Conservation (phyloP, 2,797 vertebrate genomes). For the Premnoplex brunnescens region DNA sequence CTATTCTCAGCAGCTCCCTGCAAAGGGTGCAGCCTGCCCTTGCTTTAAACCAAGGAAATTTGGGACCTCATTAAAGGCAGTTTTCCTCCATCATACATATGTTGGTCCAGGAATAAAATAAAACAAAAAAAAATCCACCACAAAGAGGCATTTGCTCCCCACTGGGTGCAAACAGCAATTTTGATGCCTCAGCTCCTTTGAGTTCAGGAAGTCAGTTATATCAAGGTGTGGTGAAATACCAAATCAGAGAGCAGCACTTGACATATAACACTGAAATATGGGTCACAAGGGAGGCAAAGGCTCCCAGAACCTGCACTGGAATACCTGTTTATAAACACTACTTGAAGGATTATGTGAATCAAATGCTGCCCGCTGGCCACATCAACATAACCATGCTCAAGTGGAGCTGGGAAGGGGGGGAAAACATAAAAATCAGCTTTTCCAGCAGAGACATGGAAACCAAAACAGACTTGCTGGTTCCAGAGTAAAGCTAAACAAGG, state of each 20-base stretch:
- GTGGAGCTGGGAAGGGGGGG: background rate
- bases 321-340: background rate
- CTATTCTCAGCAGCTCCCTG: background rate
- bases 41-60: background rate
- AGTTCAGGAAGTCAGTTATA: background rate
- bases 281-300: background rate
- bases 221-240: background rate
- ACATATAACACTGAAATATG: background rate
- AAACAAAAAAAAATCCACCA: background rate
- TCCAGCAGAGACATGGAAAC: background rate
- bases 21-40: background rate
- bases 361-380: background rate
- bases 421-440: background rate
- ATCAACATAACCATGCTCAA: background rate
- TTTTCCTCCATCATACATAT: background rate
- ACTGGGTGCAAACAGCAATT: background rate
- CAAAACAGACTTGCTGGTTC: background rate
- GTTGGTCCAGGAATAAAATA: background rate
- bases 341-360: background rate
- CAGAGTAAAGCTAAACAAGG: background rate
- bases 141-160: background rate
- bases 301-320: background rate
- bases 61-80: background rate
- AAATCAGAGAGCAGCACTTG: background rate
- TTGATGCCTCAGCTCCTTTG: background rate